Base-by-base conservation (phyloP, 2,113 vertebrate genomes). In the Mustela nigripes region DNA sequence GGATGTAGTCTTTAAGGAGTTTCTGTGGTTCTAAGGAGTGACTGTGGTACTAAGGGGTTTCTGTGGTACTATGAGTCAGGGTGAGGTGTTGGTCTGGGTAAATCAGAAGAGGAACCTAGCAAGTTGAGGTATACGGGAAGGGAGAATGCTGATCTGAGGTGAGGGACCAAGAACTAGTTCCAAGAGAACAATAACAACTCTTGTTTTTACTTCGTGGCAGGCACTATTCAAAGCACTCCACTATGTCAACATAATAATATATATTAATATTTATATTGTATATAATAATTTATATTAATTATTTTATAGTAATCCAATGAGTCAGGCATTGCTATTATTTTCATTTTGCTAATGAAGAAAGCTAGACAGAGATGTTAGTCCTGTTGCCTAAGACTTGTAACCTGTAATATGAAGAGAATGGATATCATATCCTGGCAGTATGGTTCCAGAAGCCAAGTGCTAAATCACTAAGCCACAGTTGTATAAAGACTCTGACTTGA, bases 251-350 rank as follows among this genome's bases (percentile, higher is more conserved):
- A 31, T 42, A 65, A 53, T 50, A 71, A 71, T 53, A 76, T 71
- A 50, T 42, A 81, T n/a, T 33, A 58, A 53, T 31, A 36, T 79
- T 45, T 45, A 56, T 31, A 36, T 63, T 45, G 22, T 42, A 45
- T 71, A 5, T 74, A 33, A 67, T 67, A 28, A 58, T 24, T 81
- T 62, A 86, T 88, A 48, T 84, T 84, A 62, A 88, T 60, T 24
- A 93, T 63, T 89, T 96, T 74, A 31, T 74, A 92, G 71, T 74
- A 91, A 87, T 58, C 9, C 33, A 88, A 3, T 39, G 60, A 82
- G 0, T 6, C 73, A 31, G 11, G 73, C 16, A 28, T 48, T 78
- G 11, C 12, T 95, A 33, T 58, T n/a, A 28, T 92, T 58, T 21
- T 79, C 18, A 82, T 67, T 69, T 89, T 89, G 5, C 36, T 74